phyloP scores from a whole-genome alignment of 2,888 invertebrate species.

The Nemoura dubitans region DNA sequence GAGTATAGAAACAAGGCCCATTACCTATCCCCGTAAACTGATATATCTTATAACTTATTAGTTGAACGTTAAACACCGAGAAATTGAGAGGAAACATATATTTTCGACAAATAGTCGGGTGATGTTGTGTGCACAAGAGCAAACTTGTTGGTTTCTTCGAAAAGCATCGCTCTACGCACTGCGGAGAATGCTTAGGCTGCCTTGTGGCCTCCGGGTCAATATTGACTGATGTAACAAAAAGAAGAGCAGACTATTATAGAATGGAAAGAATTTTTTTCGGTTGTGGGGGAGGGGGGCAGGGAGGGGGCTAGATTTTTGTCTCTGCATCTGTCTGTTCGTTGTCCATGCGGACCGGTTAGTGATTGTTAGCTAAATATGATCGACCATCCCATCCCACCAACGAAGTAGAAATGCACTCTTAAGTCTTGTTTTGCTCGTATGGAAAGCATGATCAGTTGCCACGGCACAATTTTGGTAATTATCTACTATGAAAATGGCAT shows the following conservation, averaged over 20 bases:
- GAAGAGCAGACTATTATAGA: conserved; percentile 13
- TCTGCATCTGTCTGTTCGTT: neutral
- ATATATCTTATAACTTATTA: conserved; percentile 17
- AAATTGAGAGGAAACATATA: conserved; percentile 27
- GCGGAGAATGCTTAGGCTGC: conserved; percentile 3
- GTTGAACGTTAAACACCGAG: conserved; percentile 21
- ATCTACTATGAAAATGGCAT: neutral
- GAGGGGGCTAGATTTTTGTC: neutral
- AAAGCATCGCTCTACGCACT: neutral
- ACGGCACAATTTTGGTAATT: neutral
- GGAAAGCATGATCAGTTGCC: too few species aligned
- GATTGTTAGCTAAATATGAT: neutral
- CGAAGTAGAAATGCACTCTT: neutral
- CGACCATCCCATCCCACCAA: neutral
- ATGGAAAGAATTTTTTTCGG: neutral
- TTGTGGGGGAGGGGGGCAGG: too few species aligned
- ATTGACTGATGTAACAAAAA: conserved; percentile 25
- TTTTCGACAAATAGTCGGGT: neutral
- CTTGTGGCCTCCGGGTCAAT: conserved; percentile 16
- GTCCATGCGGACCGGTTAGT: neutral
- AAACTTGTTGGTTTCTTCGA: conserved; percentile 1
- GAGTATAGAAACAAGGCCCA: neutral
- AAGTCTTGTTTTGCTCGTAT: neutral
- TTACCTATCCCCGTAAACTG: neutral
- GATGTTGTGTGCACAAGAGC: conserved; percentile 13